Evolutionary conservation across 1,140 invertebrate species (phyloP).

Genomic region (Pseudomyrmex concolor): DNA sequence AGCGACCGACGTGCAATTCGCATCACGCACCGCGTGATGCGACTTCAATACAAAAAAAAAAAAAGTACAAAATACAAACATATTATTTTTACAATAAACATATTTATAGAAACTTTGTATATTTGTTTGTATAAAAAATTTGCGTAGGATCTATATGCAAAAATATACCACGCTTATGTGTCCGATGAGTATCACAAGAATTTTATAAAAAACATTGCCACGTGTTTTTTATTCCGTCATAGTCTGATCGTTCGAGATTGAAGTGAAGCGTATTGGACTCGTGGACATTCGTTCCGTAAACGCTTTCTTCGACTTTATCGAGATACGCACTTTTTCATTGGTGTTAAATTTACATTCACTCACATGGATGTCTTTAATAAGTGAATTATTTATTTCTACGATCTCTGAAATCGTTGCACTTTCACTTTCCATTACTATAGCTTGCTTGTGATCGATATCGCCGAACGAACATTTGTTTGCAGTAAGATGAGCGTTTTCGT

Average conservation of each 20-base stretch:
- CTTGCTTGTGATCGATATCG: conserved; percentile 77
- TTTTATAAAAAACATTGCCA: too few relatives aligned
- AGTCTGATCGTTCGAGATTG: too few relatives aligned
- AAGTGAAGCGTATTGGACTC: too few relatives aligned
- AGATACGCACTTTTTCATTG: conserved; percentile 76
- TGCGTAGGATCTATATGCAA: too few relatives aligned
- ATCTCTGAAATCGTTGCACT: conserved; percentile 67
- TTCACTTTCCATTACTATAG: conserved; percentile 79
- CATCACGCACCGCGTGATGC: neutral
- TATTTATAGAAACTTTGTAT: too few relatives aligned
- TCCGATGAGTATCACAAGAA: too few relatives aligned
- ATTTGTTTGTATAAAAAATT: too few relatives aligned
- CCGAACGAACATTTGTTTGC: conserved; percentile 75
- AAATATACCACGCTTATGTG: too few relatives aligned
- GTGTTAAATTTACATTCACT: conserved; percentile 78
- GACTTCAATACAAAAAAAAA: neutral
- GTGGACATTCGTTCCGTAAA: too few relatives aligned
- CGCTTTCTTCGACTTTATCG: conserved; percentile 66
- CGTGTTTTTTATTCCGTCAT: too few relatives aligned
- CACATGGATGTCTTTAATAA: conserved; percentile 71
- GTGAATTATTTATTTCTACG: conserved; percentile 71
- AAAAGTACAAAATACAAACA: too few relatives aligned
- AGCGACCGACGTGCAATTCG: neutral
- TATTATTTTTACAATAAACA: too few relatives aligned
- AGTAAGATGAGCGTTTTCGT: conserved; percentile 74